A percentile compares a stretch with the other conserved stretches of the same genome.
Evolutionary conservation across 2,797 vertebrate genomes (phyloP).

Genomic region (Neopelma chrysocephalum): DNA sequence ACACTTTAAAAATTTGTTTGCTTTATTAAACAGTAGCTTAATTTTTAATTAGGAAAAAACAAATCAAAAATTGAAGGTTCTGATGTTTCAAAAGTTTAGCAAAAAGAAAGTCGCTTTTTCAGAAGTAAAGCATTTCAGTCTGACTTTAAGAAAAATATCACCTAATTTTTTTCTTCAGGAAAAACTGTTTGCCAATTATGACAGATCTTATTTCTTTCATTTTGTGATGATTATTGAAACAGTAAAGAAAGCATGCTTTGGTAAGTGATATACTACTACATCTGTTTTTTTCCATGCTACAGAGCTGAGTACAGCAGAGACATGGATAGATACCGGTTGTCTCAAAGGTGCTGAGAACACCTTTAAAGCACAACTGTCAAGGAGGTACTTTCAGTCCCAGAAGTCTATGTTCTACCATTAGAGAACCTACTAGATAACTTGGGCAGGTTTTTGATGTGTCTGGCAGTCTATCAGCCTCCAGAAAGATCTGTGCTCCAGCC

Average conservation of each 20-base stretch:
- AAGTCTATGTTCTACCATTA: background rate
- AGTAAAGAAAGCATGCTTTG: background rate
- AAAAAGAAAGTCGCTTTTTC: background rate
- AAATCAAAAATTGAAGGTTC: background rate
- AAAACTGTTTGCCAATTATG: background rate
- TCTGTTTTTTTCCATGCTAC: background rate
- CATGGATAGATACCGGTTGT: background rate
- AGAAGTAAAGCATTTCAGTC: background rate
- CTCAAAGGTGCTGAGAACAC: background rate
- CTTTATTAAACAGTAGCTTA: background rate
- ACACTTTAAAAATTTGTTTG: background rate
- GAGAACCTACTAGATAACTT: background rate
- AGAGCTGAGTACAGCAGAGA: background rate
- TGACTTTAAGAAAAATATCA: background rate
- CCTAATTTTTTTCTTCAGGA: background rate
- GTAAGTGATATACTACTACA: background rate
- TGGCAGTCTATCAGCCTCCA: background rate
- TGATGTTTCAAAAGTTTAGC: background rate
- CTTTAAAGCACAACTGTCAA: background rate
- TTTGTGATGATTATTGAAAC: background rate
- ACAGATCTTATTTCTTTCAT: background rate
- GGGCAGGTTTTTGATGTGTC: background rate
- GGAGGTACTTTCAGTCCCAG: background rate
- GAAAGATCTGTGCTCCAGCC: background rate
- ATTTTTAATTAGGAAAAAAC: background rate